Percentiles rank a stretch among this genome's conserved stretches.
phyloP scores from a whole-genome alignment of 2,888 invertebrate genomes.

The Nasonovia ribisnigri region DNA sequence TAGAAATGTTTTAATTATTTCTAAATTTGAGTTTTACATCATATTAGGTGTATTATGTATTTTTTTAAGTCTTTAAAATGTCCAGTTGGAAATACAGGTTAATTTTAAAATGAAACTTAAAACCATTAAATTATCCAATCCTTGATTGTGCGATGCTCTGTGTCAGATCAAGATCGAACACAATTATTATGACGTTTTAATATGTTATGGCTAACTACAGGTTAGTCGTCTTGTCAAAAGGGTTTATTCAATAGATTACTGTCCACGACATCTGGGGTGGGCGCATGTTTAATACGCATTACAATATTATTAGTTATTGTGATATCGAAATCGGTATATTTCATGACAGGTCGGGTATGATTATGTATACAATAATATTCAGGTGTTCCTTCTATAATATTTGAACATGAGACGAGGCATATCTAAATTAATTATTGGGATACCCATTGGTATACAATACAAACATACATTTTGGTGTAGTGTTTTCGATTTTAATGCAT shows the following conservation, averaged over 20 bases:
- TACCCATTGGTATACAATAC: not conserved
- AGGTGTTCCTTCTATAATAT: not conserved
- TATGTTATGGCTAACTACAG: not conserved
- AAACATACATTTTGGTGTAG: not conserved
- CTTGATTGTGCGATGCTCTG: not conserved
- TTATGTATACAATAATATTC: not conserved
- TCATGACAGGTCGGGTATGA: not conserved
- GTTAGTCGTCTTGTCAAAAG: not conserved
- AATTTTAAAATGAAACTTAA: not conserved
- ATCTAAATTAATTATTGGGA: not conserved
- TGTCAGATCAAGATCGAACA: not conserved
- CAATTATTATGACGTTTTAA: not conserved
- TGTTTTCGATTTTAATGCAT: not conserved
- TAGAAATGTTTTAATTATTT: not conserved
- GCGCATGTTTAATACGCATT: not conserved
- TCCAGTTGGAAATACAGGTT: not conserved
- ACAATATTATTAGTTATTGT: not conserved
- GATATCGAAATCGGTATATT: not conserved
- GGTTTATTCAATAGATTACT: slow-evolving; percentile 2
- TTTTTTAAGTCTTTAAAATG: not conserved
- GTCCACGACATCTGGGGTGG: not conserved
- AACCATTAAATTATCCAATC: not conserved
- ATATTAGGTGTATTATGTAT: not conserved
- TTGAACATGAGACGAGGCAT: not conserved
- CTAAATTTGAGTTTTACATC: not conserved